A percentile compares a stretch with the other conserved stretches of the same genome.
phyloP scores from a whole-genome alignment of 2,888 invertebrate species.

The Esperia sulphurella region DNA sequence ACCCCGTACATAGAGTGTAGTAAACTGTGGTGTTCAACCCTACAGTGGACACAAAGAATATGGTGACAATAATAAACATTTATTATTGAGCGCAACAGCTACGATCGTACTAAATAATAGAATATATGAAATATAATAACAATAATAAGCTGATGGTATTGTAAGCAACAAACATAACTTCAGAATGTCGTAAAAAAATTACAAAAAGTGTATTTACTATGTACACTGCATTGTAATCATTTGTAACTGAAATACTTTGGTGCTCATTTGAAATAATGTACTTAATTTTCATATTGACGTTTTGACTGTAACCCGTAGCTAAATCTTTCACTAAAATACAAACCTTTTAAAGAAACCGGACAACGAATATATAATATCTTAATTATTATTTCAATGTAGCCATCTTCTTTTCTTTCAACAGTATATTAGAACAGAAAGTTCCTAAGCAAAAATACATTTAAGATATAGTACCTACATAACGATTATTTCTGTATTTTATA shows the following conservation, averaged over 20 bases:
- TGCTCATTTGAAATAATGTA: conserved; percentile 13
- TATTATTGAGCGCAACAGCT: conserved; percentile 29
- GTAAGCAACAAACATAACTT: background rate
- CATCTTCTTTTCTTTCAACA: conserved; percentile 22
- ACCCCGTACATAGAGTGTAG: conserved; percentile 4
- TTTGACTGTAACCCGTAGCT: conserved; percentile 5
- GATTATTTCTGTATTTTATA: conserved; percentile 59
- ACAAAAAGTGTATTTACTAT: no score
- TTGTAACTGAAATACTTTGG: no score
- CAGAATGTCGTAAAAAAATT: no score
- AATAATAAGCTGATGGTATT: conserved; percentile 1
- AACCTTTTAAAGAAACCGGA: background rate
- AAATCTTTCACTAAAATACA: no score
- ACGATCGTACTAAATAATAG: conserved; percentile 1
- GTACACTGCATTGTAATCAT: no score
- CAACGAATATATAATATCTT: background rate
- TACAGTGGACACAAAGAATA: conserved; percentile 40
- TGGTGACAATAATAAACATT: conserved; percentile 69
- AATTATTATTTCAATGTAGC: background rate
- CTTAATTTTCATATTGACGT: conserved; percentile 19
- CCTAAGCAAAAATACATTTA: conserved; percentile 64
- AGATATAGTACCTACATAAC: conserved; percentile 39
- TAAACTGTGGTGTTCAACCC: conserved; percentile 11
- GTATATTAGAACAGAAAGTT: conserved; percentile 69
- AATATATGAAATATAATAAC: background rate